Conservation (phyloP, 2,888 invertebrate genomes). For the Drosophila stalkeri region DNA sequence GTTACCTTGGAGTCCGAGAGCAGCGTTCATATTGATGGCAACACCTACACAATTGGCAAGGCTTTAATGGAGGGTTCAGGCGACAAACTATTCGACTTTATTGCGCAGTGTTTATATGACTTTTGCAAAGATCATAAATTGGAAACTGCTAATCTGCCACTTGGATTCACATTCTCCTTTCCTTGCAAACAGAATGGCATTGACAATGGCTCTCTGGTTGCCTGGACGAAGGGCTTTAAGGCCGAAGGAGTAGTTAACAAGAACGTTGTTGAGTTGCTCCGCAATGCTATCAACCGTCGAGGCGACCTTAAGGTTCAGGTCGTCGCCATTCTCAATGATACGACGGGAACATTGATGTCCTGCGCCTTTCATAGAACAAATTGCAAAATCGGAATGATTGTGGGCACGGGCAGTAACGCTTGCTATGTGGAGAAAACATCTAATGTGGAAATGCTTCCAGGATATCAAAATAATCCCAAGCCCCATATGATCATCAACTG, state of each 20-base stretch:
- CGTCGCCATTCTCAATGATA: constrained; percentile 96
- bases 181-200: constrained; percentile 94
- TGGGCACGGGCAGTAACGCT: constrained; percentile 96
- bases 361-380: constrained; percentile 92
- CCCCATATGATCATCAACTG: constrained; percentile 92
- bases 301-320: constrained; percentile 92
- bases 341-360: constrained; percentile 96
- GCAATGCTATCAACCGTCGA: constrained; percentile 92
- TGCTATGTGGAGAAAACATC: constrained; percentile 93
- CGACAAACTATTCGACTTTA: constrained; percentile 94
- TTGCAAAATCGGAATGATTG: constrained; percentile 89
- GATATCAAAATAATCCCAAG: constrained; percentile 68
- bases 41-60: constrained; percentile 96
- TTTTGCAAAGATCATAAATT: constrained; percentile 93
- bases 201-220: constrained; percentile 91
- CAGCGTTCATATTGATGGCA: constrained; percentile 95
- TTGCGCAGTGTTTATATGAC: constrained; percentile 94
- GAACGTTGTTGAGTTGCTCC: constrained; percentile 94
- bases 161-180: constrained; percentile 98
- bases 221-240: constrained; percentile 98
- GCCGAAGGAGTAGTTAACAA: constrained; percentile 94
- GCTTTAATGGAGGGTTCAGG: constrained; percentile 96
- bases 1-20: constrained; percentile 91
- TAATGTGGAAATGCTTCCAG: constrained; percentile 91
- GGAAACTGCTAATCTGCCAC: constrained; percentile 89